Conservation (phyloP, 1,140 invertebrate species). For the Protaetia brevitarsis region DNA sequence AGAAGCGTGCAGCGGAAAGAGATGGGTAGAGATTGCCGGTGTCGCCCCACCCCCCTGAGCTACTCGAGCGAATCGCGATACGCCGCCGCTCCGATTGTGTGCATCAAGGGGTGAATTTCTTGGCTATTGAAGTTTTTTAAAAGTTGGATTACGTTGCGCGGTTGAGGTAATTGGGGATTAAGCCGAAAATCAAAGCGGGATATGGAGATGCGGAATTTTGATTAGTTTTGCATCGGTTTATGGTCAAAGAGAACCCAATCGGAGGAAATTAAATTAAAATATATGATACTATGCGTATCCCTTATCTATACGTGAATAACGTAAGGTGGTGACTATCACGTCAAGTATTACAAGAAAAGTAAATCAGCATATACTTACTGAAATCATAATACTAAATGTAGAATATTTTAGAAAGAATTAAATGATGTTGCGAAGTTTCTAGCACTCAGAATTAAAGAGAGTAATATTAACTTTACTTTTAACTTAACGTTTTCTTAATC, state of each 20-base stretch:
- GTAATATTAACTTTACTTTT: no score
- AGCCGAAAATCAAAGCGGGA: neutral
- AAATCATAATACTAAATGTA: no score
- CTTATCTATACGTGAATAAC: no score
- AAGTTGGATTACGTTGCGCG: slow-evolving; percentile 29
- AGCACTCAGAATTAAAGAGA: no score
- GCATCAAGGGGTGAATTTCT: slow-evolving; percentile 30
- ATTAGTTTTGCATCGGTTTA: slow-evolving; percentile 5
- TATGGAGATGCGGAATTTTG: neutral
- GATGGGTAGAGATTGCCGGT: slow-evolving; percentile 1
- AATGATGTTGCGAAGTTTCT: no score
- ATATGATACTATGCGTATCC: no score
- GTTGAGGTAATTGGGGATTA: slow-evolving; percentile 29
- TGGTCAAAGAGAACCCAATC: neutral
- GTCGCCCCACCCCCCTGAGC: slow-evolving; percentile 25
- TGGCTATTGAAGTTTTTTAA: slow-evolving; percentile 28
- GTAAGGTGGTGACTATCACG: no score
- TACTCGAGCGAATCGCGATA: slow-evolving; percentile 35
- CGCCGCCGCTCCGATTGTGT: slow-evolving; percentile 36
- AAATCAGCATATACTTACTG: no score
- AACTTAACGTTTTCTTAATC: no score
- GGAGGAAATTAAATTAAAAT: no score
- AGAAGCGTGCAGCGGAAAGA: neutral
- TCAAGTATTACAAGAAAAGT: no score
- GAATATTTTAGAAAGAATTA: no score